Conservation (phyloP, 2,888 invertebrate genomes). For the Psylliodes chrysocephalus region DNA sequence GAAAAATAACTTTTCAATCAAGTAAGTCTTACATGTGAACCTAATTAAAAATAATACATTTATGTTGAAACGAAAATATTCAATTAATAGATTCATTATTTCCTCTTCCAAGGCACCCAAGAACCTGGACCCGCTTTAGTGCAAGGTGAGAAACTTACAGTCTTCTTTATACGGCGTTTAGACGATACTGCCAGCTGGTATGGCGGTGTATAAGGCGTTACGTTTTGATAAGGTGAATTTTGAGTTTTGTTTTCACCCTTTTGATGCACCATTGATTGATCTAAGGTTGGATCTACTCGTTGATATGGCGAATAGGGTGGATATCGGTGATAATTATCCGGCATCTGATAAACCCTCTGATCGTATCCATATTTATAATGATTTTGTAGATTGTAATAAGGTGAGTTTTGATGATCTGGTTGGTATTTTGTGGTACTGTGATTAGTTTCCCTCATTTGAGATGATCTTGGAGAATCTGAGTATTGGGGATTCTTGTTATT, state of each 20-base stretch:
- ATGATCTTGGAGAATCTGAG: constrained; percentile 9
- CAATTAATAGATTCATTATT: too few relatives aligned
- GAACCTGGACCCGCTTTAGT: constrained; percentile 71
- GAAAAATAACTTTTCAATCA: too few relatives aligned
- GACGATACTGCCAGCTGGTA: constrained; percentile 72
- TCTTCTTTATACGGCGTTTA: constrained; percentile 72
- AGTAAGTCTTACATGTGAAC: too few relatives aligned
- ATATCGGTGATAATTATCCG: not conserved
- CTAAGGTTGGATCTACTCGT: constrained; percentile 49
- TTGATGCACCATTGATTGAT: too few relatives aligned
- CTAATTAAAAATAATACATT: too few relatives aligned
- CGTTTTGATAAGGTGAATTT: too few relatives aligned
- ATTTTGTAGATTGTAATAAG: constrained; percentile 48
- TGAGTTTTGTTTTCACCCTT: too few relatives aligned
- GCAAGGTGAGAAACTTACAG: constrained; percentile 78
- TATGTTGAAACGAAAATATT: too few relatives aligned
- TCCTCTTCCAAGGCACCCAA: constrained; percentile 57
- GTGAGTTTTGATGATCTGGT: too few relatives aligned
- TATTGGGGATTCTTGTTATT: constrained; percentile 34
- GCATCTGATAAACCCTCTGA: not conserved
- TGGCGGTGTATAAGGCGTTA: too few relatives aligned
- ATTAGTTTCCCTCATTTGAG: constrained; percentile 48
- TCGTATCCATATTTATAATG: constrained; percentile 37
- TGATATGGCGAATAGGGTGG: constrained; percentile 47
- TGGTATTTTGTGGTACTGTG: constrained; percentile 48